These are phyloP conservation scores for Platycheirus albimanus DNA, from an alignment of 2,888 invertebrate genomes.

Conservation along the genomic window DNA sequence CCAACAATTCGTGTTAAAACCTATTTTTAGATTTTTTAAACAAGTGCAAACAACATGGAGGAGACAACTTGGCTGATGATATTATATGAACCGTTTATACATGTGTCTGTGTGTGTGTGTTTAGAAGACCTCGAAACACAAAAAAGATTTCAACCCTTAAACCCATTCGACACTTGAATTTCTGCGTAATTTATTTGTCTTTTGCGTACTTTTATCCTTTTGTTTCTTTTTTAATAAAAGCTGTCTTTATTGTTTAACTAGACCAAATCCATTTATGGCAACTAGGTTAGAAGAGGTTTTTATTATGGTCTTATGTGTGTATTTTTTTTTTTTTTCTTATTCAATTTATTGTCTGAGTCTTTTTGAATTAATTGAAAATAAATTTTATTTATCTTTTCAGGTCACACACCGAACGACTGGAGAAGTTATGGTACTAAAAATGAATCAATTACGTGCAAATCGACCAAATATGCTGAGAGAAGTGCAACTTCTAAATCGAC, in stretches of 20 bases:
- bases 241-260: slow-evolving; percentile 20
- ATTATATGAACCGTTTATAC: neutral
- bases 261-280: slow-evolving; percentile 10
- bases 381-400: slow-evolving; percentile 84
- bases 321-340: no score
- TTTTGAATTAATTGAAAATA: slow-evolving; percentile 14
- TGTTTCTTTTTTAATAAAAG: neutral
- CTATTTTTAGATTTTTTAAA: slow-evolving; percentile 47
- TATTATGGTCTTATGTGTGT: neutral
- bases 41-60: slow-evolving; percentile 4
- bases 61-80: slow-evolving; percentile 31
- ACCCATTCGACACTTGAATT: no score
- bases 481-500: slow-evolving; percentile 97
- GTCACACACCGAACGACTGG: slow-evolving; percentile 96
- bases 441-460: slow-evolving; percentile 96
- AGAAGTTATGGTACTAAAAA: slow-evolving; percentile 98
- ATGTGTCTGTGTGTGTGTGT: neutral
- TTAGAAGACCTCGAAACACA: neutral
- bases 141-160: slow-evolving; percentile 40
- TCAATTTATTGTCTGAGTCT: neutral
- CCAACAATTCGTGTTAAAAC: slow-evolving; percentile 22
- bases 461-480: slow-evolving; percentile 98
- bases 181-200: neutral
- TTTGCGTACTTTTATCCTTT: neutral
- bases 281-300: neutral